These are phyloP conservation scores for Wiebesia pumilae DNA, from an alignment of 1,140 invertebrate genomes.

Conservation along the genomic window DNA sequence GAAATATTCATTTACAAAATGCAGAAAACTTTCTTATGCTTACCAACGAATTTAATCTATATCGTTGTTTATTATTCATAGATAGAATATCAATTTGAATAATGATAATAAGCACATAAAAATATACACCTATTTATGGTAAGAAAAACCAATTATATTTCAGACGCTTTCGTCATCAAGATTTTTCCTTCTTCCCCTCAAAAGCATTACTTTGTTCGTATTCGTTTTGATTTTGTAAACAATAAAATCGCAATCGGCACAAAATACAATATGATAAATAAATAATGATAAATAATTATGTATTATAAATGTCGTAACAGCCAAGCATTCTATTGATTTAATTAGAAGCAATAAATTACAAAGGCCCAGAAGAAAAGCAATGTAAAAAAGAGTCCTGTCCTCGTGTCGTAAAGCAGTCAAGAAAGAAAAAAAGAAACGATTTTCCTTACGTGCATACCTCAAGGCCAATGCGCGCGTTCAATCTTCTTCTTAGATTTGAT, in stretches of 20 bases:
- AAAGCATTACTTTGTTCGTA: not conserved
- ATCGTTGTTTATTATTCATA: too few relatives aligned
- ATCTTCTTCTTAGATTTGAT: conserved; percentile 53
- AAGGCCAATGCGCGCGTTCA: conserved; percentile 21
- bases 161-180: conserved; percentile 22
- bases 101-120: not conserved
- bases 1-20: too few relatives aligned
- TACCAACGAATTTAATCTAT: too few relatives aligned
- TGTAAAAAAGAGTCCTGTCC: not conserved
- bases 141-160: not conserved
- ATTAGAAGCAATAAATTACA: conserved; percentile 43
- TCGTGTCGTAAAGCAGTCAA: not conserved
- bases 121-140: not conserved
- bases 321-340: conserved; percentile 1
- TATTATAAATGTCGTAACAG: conserved; percentile 31
- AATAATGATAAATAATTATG: conserved; percentile 35
- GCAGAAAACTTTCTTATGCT: too few relatives aligned
- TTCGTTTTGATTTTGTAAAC: not conserved
- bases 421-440: conserved; percentile 24
- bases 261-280: too few relatives aligned
- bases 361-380: not conserved
- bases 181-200: not conserved
- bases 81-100: too few relatives aligned
- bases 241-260: not conserved
- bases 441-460: conserved; percentile 37